Evolutionary conservation across 2,888 invertebrate genomes (phyloP).

Genomic region (Macaria liturata): DNA sequence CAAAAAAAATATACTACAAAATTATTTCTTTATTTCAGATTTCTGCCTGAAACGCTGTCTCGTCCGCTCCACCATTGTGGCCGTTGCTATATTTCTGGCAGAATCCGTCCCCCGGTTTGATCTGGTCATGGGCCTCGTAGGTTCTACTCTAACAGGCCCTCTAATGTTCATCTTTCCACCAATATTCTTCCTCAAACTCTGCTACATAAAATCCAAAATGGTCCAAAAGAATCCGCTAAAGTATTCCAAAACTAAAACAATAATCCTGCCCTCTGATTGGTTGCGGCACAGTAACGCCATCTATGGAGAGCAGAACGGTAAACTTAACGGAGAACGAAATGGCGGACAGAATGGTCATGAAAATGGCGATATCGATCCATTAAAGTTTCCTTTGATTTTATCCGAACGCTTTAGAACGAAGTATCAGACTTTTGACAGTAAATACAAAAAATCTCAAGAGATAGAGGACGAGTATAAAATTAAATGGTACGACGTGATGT

Average conservation of each 20-base stretch:
- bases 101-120: slow-evolving; percentile 94
- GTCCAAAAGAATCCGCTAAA: slow-evolving; percentile 26
- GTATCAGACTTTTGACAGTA: slow-evolving; percentile 61
- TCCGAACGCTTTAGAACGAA: slow-evolving; percentile 41
- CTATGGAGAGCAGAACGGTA: slow-evolving; percentile 12
- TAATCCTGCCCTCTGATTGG: slow-evolving; percentile 17
- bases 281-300: slow-evolving; percentile 17
- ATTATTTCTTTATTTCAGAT: slow-evolving; percentile 75
- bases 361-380: slow-evolving; percentile 31
- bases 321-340: slow-evolving; percentile 19
- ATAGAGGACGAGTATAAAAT: slow-evolving; percentile 53
- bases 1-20: too few species aligned
- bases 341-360: slow-evolving; percentile 31
- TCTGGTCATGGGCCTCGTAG: slow-evolving; percentile 92
- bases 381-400: slow-evolving; percentile 53
- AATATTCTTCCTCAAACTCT: slow-evolving; percentile 89
- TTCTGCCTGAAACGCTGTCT: slow-evolving; percentile 89
- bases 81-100: slow-evolving; percentile 88
- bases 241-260: slow-evolving; percentile 11
- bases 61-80: slow-evolving; percentile 87
- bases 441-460: slow-evolving; percentile 34
- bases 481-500: slow-evolving; percentile 73
- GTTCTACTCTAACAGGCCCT: slow-evolving; percentile 92
- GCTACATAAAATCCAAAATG: slow-evolving; percentile 70
- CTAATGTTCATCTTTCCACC: slow-evolving; percentile 93